These are phyloP conservation scores for Ctenopoma multispine DNA, from an alignment of 2,797 vertebrate species.

Conservation along the genomic window DNA sequence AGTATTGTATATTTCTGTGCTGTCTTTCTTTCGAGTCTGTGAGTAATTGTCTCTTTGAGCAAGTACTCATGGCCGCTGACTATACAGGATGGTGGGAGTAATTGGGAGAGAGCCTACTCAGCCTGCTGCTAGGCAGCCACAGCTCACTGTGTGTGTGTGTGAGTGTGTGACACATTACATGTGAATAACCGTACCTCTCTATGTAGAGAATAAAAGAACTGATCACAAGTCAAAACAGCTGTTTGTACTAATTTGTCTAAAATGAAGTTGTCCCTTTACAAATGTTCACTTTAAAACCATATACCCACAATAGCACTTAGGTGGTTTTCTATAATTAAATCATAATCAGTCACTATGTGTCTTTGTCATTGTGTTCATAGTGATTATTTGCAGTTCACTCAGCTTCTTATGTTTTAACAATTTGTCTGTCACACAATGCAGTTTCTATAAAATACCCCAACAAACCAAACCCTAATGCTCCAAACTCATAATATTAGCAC, in stretches of 20 bases:
- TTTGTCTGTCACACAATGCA: not conserved
- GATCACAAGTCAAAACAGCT: slow-evolving; percentile 18
- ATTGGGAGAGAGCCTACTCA: slow-evolving; percentile 56
- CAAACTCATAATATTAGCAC: not conserved
- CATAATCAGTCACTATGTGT: not conserved
- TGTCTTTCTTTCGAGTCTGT: slow-evolving; percentile 45
- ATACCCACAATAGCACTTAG: not conserved
- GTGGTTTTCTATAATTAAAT: not conserved
- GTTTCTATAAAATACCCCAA: not conserved
- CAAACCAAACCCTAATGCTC: not conserved
- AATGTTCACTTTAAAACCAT: not conserved
- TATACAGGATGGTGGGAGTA: slow-evolving; percentile 52
- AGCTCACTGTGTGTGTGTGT: slow-evolving; percentile 31
- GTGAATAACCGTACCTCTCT: slow-evolving; percentile 34
- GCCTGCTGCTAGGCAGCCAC: slow-evolving; percentile 75
- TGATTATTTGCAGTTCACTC: slow-evolving; percentile 23
- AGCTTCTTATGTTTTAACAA: slow-evolving; percentile 26
- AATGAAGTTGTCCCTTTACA: not conserved
- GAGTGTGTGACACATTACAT: slow-evolving; percentile 35
- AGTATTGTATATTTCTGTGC: slow-evolving; percentile 8
- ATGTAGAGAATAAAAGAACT: slow-evolving; percentile 20
- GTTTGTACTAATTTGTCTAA: slow-evolving; percentile 5
- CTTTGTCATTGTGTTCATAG: not conserved
- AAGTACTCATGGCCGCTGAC: slow-evolving; percentile 45
- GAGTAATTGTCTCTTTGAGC: slow-evolving; percentile 45